Percentiles rank a stretch among this genome's conserved stretches.
These are phyloP conservation scores for Leuciscus idus DNA, from an alignment of 2,113 vertebrate species.

Conservation along the genomic window DNA sequence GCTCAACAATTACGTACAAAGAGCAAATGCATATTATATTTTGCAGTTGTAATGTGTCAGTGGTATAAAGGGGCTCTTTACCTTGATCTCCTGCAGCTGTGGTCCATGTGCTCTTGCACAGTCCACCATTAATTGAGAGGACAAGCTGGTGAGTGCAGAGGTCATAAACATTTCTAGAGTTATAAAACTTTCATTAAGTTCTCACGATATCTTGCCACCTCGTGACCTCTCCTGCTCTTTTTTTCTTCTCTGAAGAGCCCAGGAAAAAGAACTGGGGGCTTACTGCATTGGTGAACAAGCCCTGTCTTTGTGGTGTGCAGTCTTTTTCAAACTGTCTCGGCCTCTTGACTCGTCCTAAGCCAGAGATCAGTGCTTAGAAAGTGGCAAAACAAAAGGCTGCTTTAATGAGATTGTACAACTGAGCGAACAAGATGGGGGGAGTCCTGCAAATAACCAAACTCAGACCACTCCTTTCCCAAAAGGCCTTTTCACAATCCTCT, in stretches of 20 bases:
- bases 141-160: constrained; percentile 80
- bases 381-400: constrained; percentile 83
- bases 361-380: constrained; percentile 85
- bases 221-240: constrained; percentile 76
- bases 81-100: constrained; percentile 56
- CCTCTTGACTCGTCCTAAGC: constrained; percentile 84
- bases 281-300: constrained; percentile 71
- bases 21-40: background rate
- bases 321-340: constrained; percentile 82
- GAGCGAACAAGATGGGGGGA: constrained; percentile 59
- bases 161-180: constrained; percentile 88
- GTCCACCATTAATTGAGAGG: constrained; percentile 74
- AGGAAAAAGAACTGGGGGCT: constrained; percentile 63
- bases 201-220: constrained; percentile 81
- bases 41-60: background rate
- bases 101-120: constrained; percentile 61
- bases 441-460: constrained; percentile 64
- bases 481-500: constrained; percentile 79
- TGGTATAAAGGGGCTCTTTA: background rate
- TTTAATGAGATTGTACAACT: constrained; percentile 85
- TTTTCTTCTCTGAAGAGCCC: constrained; percentile 56
- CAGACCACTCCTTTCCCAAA: constrained; percentile 75
- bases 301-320: constrained; percentile 76
- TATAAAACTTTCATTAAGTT: constrained; percentile 89
- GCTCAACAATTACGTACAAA: background rate